Evolutionary conservation across 2,797 vertebrate genomes (phyloP), one percentile per base, ranked within the genome.

Genomic region (Echiichthys vipera): DNA sequence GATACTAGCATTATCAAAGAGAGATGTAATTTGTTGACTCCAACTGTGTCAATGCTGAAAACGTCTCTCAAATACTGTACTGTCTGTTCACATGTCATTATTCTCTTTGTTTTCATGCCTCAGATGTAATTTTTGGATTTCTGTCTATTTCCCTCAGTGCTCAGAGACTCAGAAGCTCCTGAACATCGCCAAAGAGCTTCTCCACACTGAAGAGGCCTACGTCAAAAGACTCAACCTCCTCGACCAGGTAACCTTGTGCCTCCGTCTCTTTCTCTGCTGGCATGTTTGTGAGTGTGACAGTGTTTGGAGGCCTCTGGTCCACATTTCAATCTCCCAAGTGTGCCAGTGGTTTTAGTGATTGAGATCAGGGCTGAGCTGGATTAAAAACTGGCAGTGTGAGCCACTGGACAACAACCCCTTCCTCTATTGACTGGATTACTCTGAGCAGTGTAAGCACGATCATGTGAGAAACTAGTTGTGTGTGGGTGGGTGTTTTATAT

Each of bases 151-250:
- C 7, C 67, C 27, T 75, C 92, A 98, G 96, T 94, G 93, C 88
- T 94, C 97, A 8, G 95, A 97, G 77, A 91, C 95, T 36, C 96
- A 97, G 85, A 97, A 96, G 85, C 93, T 99, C 45, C 94, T 98
- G 86, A 97, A 99, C 88, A 99, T 99, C 1, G 97, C 98, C 84
- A 96, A 94, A 75, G 97, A 99, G 81, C 96, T 99, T 39, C 96
- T 99, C 81, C 95, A 97, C 42, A 99, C 98, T 0, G 98, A 99
- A 91, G 96, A 98, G 86, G 96, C 98, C 0, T 99, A 99, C 2
- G 96, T 99, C 57, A 97, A 92, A 87, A 93, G 97, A 81, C 96
- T 99, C 43, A 94, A 99, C 93, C 96, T 99, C 74, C 94, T 99
- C 65, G 98, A 99, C 91, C 97, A 99, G 97, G 98, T 99, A 95